Percentiles rank a stretch among this genome's conserved stretches.
These are phyloP conservation scores for Apteryx mantelli DNA, from an alignment of 2,113 vertebrate genomes.

Conservation along the genomic window DNA sequence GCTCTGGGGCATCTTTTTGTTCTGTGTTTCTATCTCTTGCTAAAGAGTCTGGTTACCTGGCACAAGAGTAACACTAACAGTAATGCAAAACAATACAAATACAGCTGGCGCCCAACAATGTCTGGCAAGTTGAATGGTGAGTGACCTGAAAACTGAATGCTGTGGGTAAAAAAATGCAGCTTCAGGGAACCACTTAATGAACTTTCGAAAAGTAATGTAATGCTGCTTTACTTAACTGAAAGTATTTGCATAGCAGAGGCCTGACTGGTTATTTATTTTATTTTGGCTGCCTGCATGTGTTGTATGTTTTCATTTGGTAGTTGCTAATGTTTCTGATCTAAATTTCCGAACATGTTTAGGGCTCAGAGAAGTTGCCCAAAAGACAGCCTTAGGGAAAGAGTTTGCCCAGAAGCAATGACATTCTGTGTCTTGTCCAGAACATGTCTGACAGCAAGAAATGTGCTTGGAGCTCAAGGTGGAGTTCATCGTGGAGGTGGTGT, in stretches of 20 bases:
- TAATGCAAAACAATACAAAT: not conserved
- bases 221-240: not conserved
- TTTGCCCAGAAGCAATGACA: not conserved
- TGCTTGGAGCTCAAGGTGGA: not conserved
- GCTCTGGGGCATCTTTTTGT: not conserved
- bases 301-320: not conserved
- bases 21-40: not conserved
- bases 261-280: not conserved
- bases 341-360: not conserved
- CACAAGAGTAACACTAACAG: not conserved
- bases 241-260: not conserved
- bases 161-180: slow-evolving; percentile 1
- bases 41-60: not conserved
- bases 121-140: not conserved
- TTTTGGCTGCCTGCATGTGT: not conserved
- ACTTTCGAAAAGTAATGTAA: not conserved
- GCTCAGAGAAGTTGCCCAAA: not conserved
- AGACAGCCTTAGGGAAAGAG: not conserved
- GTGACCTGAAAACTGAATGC: slow-evolving; percentile 4
- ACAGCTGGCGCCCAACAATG: not conserved
- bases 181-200: not conserved
- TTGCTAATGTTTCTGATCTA: not conserved
- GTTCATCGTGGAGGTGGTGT: not conserved
- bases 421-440: not conserved
- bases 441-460: not conserved